Evolutionary conservation across 2,113 vertebrate genomes (phyloP).

Genomic region (Cyrtonyx montezumae): DNA sequence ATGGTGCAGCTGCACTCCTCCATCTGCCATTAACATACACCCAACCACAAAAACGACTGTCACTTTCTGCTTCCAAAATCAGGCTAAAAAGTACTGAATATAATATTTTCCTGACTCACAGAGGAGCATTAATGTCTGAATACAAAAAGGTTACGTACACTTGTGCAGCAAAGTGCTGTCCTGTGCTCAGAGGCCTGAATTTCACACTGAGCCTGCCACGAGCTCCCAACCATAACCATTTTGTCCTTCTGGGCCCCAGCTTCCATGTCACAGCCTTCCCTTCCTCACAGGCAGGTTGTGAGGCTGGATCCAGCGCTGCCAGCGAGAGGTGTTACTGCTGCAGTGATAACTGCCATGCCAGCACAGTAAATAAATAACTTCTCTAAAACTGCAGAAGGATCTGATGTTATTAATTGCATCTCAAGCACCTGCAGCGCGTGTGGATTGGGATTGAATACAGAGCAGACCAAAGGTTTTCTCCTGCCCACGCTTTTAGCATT

Average conservation of each 20-base stretch:
- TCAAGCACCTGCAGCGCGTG: neutral
- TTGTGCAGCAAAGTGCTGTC: neutral
- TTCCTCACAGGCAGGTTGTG: neutral
- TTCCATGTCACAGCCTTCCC: slow-evolving; percentile 1
- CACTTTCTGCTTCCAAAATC: neutral
- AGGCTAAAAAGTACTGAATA: neutral
- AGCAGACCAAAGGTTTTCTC: neutral
- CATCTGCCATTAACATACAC: rapidly evolving
- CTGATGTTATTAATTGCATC: slow-evolving; percentile 55
- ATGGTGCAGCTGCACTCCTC: neutral
- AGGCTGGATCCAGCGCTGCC: slow-evolving; percentile 10
- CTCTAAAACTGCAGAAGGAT: slow-evolving; percentile 17
- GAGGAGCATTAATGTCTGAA: neutral
- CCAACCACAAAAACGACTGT: rapidly evolving
- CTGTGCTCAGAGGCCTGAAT: neutral
- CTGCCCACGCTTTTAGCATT: neutral
- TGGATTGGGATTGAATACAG: neutral
- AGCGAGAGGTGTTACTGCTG: slow-evolving; percentile 23
- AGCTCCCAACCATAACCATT: neutral
- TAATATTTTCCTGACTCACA: neutral
- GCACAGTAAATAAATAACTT: slow-evolving; percentile 59
- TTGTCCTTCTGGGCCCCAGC: neutral
- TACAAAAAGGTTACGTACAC: neutral
- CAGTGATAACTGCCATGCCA: slow-evolving; percentile 35
- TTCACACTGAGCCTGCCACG: rapidly evolving